Evolutionary conservation across 2,797 vertebrate genomes (phyloP).

Genomic region (Argentina silus): DNA sequence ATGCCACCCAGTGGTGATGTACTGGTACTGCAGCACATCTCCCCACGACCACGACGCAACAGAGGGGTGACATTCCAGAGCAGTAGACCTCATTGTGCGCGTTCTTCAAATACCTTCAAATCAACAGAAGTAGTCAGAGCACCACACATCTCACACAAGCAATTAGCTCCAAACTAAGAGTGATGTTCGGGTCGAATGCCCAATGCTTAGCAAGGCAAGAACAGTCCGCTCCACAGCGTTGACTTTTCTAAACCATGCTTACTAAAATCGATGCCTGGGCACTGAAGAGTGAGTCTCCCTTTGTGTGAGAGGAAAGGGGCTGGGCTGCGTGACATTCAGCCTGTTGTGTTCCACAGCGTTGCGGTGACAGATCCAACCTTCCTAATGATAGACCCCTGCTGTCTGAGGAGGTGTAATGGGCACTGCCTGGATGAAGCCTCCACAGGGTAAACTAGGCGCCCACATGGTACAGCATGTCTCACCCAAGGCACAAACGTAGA

Average conservation of each 20-base stretch:
- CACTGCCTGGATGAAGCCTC: background rate
- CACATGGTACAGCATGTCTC: background rate
- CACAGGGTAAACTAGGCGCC: background rate
- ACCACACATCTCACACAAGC: conserved; percentile 24
- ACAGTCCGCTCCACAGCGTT: conserved; percentile 11
- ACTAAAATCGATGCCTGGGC: conserved; percentile 35
- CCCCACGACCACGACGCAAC: no score
- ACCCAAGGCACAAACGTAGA: background rate
- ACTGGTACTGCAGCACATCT: background rate
- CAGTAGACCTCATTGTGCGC: no score
- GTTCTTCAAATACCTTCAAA: no score
- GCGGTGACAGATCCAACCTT: conserved; percentile 29
- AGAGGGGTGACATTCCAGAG: no score
- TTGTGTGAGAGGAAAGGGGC: conserved; percentile 20
- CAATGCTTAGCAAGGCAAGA: conserved; percentile 26
- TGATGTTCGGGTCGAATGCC: conserved; percentile 34
- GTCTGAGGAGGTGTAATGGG: background rate
- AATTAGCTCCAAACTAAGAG: conserved; percentile 34
- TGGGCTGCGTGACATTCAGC: background rate
- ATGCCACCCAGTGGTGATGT: background rate
- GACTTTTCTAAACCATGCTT: conserved; percentile 19
- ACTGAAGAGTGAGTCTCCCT: conserved; percentile 38
- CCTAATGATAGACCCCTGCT: conserved; percentile 13
- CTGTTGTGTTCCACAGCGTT: background rate
- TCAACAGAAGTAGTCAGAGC: no score